These are phyloP conservation scores for Candoia aspera DNA, from an alignment of 2,113 vertebrate species.

Conservation along the genomic window DNA sequence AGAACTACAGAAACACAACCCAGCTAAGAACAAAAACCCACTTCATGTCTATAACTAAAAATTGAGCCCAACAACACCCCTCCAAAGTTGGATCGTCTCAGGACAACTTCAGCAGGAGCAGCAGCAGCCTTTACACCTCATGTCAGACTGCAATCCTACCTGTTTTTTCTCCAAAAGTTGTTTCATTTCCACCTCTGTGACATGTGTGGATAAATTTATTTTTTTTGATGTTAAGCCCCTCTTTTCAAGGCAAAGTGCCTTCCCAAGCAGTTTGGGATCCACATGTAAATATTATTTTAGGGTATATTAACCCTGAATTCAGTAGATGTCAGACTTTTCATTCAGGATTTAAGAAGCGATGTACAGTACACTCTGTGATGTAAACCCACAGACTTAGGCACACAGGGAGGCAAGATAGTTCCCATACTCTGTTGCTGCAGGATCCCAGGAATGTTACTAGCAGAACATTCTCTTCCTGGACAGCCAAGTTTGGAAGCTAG, in stretches of 20 bases:
- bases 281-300: not conserved
- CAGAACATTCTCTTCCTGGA: constrained; percentile 65
- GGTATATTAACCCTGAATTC: not conserved
- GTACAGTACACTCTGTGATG: not conserved
- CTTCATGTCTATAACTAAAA: not conserved
- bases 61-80: not conserved
- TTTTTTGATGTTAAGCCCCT: not conserved
- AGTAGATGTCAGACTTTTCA: not conserved
- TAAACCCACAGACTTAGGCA: constrained; percentile 35
- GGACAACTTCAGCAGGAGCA: not conserved
- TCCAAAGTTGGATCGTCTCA: not conserved
- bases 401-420: constrained; percentile 44
- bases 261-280: not conserved
- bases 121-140: not conserved
- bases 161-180: not conserved
- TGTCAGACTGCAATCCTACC: not conserved
- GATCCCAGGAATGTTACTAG: constrained; percentile 65
- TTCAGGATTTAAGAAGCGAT: not conserved
- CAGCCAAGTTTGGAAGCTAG: constrained; percentile 70
- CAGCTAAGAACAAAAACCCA: not conserved
- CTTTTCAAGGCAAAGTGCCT: not conserved
- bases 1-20: not conserved
- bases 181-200: not conserved
- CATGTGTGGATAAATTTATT: not conserved
- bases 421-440: constrained; percentile 55